Evolutionary conservation across 1,140 invertebrate genomes (phyloP).

Genomic region (Drosophila pandora): DNA sequence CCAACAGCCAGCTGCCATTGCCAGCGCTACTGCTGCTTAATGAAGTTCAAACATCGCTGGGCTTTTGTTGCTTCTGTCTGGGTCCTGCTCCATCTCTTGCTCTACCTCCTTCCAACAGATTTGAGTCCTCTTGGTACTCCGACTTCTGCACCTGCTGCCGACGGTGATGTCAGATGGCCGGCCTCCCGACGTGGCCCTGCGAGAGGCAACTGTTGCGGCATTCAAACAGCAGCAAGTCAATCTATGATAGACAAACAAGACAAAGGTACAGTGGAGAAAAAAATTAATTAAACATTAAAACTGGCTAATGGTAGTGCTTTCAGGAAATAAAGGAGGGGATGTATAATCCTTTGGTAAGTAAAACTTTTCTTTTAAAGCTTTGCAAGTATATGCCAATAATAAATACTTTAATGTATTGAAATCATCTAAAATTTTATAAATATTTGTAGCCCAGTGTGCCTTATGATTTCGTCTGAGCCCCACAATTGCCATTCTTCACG

Average conservation of each 20-base stretch:
- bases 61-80: constrained; percentile 45
- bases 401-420: too few species aligned
- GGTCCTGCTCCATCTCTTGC: constrained; percentile 2
- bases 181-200: constrained; percentile 9
- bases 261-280: constrained; percentile 37
- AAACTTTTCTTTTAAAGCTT: too few species aligned
- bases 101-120: background rate
- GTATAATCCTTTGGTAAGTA: too few species aligned
- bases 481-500: constrained; percentile 28
- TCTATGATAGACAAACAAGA: constrained; percentile 48
- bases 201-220: constrained; percentile 42
- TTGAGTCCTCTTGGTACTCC: background rate
- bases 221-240: constrained; percentile 64
- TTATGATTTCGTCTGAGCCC: constrained; percentile 15
- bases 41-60: constrained; percentile 54
- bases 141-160: background rate
- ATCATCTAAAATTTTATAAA: too few species aligned
- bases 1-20: constrained; percentile 29
- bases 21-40: constrained; percentile 38
- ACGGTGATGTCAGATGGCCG: constrained; percentile 2
- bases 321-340: too few species aligned
- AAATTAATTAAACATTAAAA: background rate
- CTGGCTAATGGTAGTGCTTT: too few species aligned
- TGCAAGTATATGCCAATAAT: too few species aligned
- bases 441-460: constrained; percentile 4